Evolutionary conservation across 2,113 vertebrate genomes (phyloP), one percentile per base, ranked within the genome.

Genomic region (Lipotes vexillifer): DNA sequence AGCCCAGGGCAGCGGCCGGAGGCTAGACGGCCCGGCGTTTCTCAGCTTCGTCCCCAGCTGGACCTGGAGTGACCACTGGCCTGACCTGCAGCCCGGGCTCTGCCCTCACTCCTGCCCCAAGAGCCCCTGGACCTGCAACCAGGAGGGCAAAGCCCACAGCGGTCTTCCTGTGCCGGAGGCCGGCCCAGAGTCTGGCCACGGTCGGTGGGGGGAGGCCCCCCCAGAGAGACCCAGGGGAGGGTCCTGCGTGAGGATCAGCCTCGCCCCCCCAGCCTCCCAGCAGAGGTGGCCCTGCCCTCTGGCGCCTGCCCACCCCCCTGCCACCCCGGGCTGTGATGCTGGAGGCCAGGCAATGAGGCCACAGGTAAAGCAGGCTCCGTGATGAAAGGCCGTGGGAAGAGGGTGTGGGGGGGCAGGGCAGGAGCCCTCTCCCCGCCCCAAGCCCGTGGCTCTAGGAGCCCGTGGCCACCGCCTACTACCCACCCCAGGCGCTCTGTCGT

Each of bases 311-410:
- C 18, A 65, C 90, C 41, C 61, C 52, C 52, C 0, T 0, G 31
- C 90, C 84, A 52, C 83, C 71, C 1, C 3, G 6, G 90, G 55
- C 49, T 20, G 27, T 89, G 18, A 23, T 36, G 38, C 83, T 33
- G 44, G 41, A 36, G 61, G 31, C 0, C 1, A 44, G 36, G 91
- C 25, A n/a, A 38, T 0, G 33, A 84, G 84, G 72, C 80, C 68
- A 25, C 59, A 31, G 75, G 72, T 44, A 52, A 25, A 29, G 83
- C 90, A 29, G 41, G 44, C 77, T 27, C 10, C 1, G 41, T 86
- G 90, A 96, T 0, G 80, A 92, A 92, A 96, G 91, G 75, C 91
- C 36, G 33, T 96, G 93, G 81, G 96, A 96, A 87, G 66, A 94
- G 41, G 81, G n/a, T 5, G 2, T 29, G 91, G 55, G 74, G 72